Conservation (phyloP, 2,113 vertebrate genomes). For the Sinosuthora webbiana region DNA sequence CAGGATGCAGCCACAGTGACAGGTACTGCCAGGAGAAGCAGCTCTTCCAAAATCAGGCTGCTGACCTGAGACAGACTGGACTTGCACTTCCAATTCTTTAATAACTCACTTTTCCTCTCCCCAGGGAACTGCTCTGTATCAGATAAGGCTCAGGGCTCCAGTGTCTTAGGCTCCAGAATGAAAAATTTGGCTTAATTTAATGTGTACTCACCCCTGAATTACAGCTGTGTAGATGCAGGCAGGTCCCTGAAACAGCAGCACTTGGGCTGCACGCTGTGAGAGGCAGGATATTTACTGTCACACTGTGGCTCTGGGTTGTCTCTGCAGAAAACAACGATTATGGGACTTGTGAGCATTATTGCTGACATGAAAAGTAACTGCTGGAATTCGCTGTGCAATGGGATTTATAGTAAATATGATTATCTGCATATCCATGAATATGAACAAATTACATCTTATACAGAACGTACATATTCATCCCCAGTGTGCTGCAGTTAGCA, state of each 20-base stretch:
- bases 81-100: not conserved
- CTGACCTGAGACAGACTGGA: not conserved
- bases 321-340: not conserved
- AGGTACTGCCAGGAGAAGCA: not conserved
- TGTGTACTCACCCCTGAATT: rapidly evolving
- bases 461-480: not conserved
- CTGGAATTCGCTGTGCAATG: not conserved
- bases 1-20: not conserved
- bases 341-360: not conserved
- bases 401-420: not conserved
- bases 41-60: not conserved
- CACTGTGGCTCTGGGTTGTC: not conserved
- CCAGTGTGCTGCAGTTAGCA: not conserved
- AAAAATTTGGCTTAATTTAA: not conserved
- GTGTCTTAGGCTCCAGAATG: not conserved
- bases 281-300: not conserved
- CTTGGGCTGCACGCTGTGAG: rapidly evolving
- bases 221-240: not conserved
- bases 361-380: not conserved
- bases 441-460: not conserved
- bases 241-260: not conserved
- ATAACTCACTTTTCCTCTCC: not conserved
- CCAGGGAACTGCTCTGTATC: not conserved
- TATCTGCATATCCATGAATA: not conserved
- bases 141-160: not conserved